phyloP scores from a whole-genome alignment of 1,140 invertebrate genomes.

The Caenorhabditis elegans region DNA sequence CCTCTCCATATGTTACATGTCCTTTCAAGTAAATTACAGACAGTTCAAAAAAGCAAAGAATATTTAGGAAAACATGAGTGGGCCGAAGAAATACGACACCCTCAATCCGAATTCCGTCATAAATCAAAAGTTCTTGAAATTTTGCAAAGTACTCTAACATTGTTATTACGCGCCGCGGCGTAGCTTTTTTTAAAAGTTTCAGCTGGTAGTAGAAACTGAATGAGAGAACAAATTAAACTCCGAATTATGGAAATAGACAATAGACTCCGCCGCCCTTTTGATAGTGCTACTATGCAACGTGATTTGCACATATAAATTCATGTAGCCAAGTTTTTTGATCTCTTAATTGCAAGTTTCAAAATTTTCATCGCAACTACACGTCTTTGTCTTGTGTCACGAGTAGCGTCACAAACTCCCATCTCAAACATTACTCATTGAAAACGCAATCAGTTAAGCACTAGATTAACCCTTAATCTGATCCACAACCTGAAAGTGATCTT shows the following conservation, averaged over 20 bases:
- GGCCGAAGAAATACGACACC: neutral
- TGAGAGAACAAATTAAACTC: neutral
- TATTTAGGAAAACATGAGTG: neutral
- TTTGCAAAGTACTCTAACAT: neutral
- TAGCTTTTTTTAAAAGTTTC: no score
- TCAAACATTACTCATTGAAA: neutral
- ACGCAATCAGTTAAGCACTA: neutral
- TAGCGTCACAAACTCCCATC: neutral
- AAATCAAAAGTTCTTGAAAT: slow-evolving; percentile 6
- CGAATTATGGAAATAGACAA: neutral
- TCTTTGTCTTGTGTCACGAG: neutral
- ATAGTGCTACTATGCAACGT: neutral
- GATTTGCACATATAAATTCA: neutral
- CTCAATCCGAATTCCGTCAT: neutral
- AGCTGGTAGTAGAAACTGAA: neutral
- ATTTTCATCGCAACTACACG: neutral
- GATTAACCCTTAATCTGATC: neutral
- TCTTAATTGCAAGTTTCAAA: neutral
- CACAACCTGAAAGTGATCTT: neutral
- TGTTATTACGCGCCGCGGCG: no score
- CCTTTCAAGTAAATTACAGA: neutral
- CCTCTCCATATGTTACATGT: neutral
- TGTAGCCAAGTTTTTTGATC: neutral
- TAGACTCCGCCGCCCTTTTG: neutral
- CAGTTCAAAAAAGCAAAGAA: neutral